A percentile compares a stretch with the other conserved stretches of the same genome.
Evolutionary conservation across 2,797 vertebrate species (phyloP).

Genomic region (Geotrypetes seraphini): DNA sequence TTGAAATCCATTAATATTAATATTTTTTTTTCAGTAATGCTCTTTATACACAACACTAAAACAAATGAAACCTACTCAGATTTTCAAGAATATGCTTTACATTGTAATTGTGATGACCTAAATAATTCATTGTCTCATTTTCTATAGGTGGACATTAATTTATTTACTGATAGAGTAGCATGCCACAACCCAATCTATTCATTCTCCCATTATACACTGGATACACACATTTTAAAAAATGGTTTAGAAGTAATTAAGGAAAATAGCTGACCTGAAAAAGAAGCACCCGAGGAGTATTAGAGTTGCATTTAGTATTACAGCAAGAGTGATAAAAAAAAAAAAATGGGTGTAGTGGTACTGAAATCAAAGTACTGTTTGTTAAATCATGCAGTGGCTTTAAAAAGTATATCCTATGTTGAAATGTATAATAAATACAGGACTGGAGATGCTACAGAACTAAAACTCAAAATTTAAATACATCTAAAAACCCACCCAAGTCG

Average conservation of each 20-base stretch:
- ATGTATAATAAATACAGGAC: too few relatives aligned
- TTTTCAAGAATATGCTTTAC: conserved; percentile 49
- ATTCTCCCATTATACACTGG: conserved; percentile 29
- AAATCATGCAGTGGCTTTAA: too few relatives aligned
- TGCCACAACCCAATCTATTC: conserved; percentile 52
- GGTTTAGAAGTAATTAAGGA: conserved; percentile 27
- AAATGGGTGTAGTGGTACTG: too few relatives aligned
- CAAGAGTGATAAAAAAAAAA: too few relatives aligned
- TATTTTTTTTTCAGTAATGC: too few relatives aligned
- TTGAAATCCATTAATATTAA: conserved; percentile 10
- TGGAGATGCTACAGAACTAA: too few relatives aligned
- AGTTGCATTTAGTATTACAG: too few relatives aligned
- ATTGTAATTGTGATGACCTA: conserved; percentile 54
- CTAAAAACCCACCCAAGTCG: too few relatives aligned
- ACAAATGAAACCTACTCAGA: conserved; percentile 26
- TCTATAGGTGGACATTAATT: conserved; percentile 65
- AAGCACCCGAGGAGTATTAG: too few relatives aligned
- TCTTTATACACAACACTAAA: conserved; percentile 21
- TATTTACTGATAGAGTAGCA: conserved; percentile 65
- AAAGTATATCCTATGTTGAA: too few relatives aligned
- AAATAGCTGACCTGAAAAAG: conserved; percentile 42
- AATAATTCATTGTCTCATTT: conserved; percentile 57
- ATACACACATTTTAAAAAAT: conserved; percentile 28
- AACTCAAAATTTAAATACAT: too few relatives aligned
- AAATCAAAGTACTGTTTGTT: too few relatives aligned